Evolutionary conservation across 1,140 invertebrate species (phyloP).

Genomic region (Ditylenchus dipsaci): DNA sequence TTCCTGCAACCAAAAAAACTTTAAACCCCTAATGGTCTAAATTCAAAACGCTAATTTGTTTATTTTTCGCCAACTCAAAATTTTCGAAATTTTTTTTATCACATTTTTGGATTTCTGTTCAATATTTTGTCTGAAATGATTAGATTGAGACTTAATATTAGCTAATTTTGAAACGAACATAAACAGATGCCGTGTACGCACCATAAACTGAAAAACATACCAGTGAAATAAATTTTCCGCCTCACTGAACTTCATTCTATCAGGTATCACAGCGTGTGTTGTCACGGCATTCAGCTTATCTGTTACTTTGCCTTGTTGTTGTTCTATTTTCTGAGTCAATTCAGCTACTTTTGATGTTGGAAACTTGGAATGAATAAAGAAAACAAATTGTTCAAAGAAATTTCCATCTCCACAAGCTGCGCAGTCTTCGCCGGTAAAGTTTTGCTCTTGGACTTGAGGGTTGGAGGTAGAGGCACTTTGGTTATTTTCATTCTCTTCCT

Average conservation of each 20-base stretch:
- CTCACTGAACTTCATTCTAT: conserved; percentile 29
- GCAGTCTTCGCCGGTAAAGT: conserved; percentile 3
- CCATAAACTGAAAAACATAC: no score
- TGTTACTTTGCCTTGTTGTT: conserved; percentile 15
- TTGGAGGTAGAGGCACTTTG: neutral
- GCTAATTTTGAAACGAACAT: no score
- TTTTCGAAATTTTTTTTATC: no score
- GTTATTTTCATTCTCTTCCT: neutral
- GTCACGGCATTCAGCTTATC: conserved; percentile 12
- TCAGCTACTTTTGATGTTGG: neutral
- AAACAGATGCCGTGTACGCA: no score
- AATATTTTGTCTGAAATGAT: no score
- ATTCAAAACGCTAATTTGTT: no score
- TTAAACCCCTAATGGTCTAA: no score
- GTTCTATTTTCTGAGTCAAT: conserved; percentile 32
- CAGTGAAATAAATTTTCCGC: conserved; percentile 22
- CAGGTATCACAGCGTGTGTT: conserved; percentile 36
- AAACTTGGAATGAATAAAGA: conserved; percentile 11
- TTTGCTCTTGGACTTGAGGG: neutral
- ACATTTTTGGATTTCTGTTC: no score
- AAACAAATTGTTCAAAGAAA: conserved; percentile 17
- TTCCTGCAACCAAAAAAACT: conserved; percentile 11
- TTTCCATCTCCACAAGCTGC: conserved; percentile 1
- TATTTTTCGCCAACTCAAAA: no score
- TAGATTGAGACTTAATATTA: no score